Base-by-base conservation (phyloP, 2,797 vertebrate genomes). In the Sebastes oblongus region DNA sequence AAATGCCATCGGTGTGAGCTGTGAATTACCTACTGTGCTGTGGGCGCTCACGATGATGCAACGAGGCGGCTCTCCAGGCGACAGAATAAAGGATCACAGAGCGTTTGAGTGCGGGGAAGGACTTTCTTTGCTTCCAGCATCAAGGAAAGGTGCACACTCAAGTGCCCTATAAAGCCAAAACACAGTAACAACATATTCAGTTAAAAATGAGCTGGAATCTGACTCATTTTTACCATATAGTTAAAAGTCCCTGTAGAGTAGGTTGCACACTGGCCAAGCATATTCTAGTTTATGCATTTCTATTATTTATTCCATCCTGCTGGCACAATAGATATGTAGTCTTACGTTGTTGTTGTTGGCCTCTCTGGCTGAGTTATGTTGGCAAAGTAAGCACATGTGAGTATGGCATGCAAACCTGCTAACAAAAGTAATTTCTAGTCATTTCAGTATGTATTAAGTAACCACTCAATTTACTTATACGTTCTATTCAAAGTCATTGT, bases 11-110 rank as follows among this genome's bases (percentile, higher is more conserved):
- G 30, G 32, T 66, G 80, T 64, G 72, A 60, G 77, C 70, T 85
- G 82, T 70, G 70, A 82, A 68, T 86, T 81, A 80, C 83, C 78
- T 66, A 3, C 82, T 83, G 88, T 60, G 86, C 50, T 55, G 88
- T 83, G 66, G 81, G 82, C 27, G n/a, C 71, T 72, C 16, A 3
- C 3, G 29, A 77, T 83, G 84, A 88, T 82, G 84, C 73, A 86
- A 77, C 18, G 2, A 65, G 67, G 79, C 76, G 75, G 72, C 72
- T 78, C 83, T 73, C 61, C 84, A 64, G 78, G 75, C 32, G 5
- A 58, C 60, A 75, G 60, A 58, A 66, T 32, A 67, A 59, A 82
- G 20, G 36, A 77, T 55, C 55, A 12, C 60, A 50, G 55, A 42
- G 75, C 0, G 12, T 6, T 25, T 0, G 20, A 55, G 27, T 10